Conservation (phyloP, 2,888 invertebrate species). For the Meteorus colon region DNA sequence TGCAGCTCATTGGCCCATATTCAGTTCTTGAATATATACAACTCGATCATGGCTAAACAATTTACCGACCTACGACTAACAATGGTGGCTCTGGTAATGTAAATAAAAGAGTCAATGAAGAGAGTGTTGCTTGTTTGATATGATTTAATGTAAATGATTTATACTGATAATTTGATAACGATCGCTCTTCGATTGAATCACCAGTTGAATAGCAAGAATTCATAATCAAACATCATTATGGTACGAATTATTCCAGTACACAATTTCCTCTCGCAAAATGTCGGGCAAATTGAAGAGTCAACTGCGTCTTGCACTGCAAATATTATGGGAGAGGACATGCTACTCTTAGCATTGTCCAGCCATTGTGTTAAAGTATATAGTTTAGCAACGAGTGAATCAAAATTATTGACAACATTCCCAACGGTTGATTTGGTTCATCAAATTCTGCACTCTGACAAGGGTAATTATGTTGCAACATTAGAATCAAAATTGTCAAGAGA, state of each 20-base stretch:
- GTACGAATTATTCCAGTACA: slow-evolving; percentile 82
- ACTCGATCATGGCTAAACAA: too few species aligned
- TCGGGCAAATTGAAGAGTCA: slow-evolving; percentile 80
- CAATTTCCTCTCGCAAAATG: slow-evolving; percentile 80
- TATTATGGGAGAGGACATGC: slow-evolving; percentile 72
- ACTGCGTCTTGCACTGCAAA: slow-evolving; percentile 79
- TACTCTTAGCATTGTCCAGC: slow-evolving; percentile 78
- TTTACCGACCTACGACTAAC: not conserved
- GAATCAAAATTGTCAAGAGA: slow-evolving; percentile 76
- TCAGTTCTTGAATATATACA: too few species aligned
- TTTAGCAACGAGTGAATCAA: slow-evolving; percentile 69
- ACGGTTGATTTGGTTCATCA: slow-evolving; percentile 83
- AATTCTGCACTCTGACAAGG: slow-evolving; percentile 80
- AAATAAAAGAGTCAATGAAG: not conserved
- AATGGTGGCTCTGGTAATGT: not conserved
- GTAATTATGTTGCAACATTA: slow-evolving; percentile 81
- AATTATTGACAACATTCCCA: slow-evolving; percentile 79
- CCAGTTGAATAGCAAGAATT: not conserved
- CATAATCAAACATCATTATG: slow-evolving; percentile 71
- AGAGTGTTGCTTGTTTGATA: not conserved
- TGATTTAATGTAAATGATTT: not conserved
- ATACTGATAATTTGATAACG: not conserved
- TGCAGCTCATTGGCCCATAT: too few species aligned
- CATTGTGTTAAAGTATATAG: slow-evolving; percentile 79
- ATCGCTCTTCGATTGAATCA: not conserved